A percentile compares a stretch with the other conserved stretches of the same genome.
Conservation (phyloP, 2,888 invertebrate genomes). For the Melanchra persicariae region DNA sequence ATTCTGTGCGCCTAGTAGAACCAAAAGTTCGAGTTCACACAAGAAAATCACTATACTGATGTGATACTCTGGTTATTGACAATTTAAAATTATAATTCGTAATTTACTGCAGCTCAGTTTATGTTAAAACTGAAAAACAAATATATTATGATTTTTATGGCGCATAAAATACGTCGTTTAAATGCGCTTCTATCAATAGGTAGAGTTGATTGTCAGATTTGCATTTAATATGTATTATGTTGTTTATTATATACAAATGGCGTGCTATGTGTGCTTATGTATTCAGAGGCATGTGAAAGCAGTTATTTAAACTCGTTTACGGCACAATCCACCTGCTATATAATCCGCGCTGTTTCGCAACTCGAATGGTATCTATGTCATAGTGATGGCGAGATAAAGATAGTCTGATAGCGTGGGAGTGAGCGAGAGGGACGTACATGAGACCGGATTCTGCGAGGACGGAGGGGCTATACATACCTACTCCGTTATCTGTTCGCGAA, state of each 20-base stretch:
- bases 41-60: constrained; percentile 30
- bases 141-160: constrained; percentile 55
- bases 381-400: constrained; percentile 74
- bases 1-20: constrained; percentile 62
- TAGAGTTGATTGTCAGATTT: constrained; percentile 49
- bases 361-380: constrained; percentile 89
- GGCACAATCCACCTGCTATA: constrained; percentile 90
- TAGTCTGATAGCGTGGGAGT: constrained; percentile 63
- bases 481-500: constrained; percentile 89
- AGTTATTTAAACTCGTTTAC: constrained; percentile 89
- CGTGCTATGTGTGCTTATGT: constrained; percentile 74
- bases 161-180: constrained; percentile 29
- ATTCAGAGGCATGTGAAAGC: constrained; percentile 87
- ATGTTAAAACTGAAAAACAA: constrained; percentile 48
- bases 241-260: constrained; percentile 60
- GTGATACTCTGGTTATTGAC: constrained; percentile 33
- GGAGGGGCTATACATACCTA: constrained; percentile 85
- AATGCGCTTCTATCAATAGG: constrained; percentile 39
- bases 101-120: constrained; percentile 33
- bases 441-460: constrained; percentile 86
- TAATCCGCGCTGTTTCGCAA: constrained; percentile 91
- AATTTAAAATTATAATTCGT: constrained; percentile 39
- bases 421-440: constrained; percentile 74
- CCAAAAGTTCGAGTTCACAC: constrained; percentile 34
- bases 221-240: constrained; percentile 50